Percentiles rank a stretch among this genome's conserved stretches.
These are phyloP conservation scores for Pocillopora verrucosa DNA, from an alignment of 64 coral and sea anemone species.

Conservation along the genomic window DNA sequence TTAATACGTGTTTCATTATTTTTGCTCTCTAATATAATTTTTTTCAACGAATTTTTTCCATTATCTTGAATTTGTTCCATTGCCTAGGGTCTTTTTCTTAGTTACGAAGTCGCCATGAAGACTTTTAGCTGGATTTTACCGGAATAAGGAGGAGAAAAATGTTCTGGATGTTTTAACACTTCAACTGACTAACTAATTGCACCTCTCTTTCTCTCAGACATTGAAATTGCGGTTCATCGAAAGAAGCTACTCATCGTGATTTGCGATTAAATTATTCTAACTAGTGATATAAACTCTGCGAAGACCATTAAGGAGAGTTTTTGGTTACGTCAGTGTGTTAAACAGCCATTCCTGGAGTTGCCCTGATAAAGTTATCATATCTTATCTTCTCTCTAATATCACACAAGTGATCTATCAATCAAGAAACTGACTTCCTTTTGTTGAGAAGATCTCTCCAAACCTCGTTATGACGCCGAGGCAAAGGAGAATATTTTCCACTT, in stretches of 20 bases:
- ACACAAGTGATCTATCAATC: too few relatives aligned
- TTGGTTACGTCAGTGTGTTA: background rate
- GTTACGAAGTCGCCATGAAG: constrained; percentile 36
- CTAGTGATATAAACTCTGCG: background rate
- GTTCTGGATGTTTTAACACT: background rate
- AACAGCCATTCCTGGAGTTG: background rate
- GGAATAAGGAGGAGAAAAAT: background rate
- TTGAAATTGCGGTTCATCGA: too few relatives aligned
- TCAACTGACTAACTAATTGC: too few relatives aligned
- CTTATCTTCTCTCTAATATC: too few relatives aligned
- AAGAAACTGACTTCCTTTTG: too few relatives aligned
- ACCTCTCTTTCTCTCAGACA: too few relatives aligned
- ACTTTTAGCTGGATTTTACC: constrained; percentile 42
- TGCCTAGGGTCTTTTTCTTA: constrained; percentile 18
- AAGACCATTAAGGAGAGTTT: background rate
- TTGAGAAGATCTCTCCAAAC: too few relatives aligned
- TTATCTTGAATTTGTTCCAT: background rate
- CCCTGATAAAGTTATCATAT: too few relatives aligned
- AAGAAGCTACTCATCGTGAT: background rate
- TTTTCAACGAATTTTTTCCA: background rate
- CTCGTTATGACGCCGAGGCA: too few relatives aligned
- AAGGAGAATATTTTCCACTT: too few relatives aligned
- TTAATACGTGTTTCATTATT: too few relatives aligned
- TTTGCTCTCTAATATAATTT: background rate
- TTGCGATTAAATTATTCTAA: background rate